Base-by-base conservation (phyloP, 2,797 vertebrate species). In the Florisuga fusca region DNA sequence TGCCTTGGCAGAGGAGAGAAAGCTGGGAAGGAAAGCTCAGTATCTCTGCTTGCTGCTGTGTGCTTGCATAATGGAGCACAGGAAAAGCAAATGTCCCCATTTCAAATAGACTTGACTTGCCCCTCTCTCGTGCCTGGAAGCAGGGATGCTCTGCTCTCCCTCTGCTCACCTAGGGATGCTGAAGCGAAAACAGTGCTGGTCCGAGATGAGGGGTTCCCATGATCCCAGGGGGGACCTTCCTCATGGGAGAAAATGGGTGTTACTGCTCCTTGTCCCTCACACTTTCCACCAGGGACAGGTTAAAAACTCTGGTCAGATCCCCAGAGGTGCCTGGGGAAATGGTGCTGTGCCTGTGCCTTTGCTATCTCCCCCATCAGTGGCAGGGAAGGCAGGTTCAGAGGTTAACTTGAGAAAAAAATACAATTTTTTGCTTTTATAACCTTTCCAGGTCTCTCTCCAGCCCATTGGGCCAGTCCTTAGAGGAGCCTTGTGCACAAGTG, bases 141-240 rank as follows among this genome's bases (percentile, higher is more conserved):
- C 0, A 1, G 18, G 33, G 8, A 34, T 89, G 22, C 53, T 77
- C 57, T 91, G 53, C 22, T 27, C 7, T 62, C 23, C 18, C 11
- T 26, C 16, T 62, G 29, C 51, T 82, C 50, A 68, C 4, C 4
- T 38, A 57, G 51, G 18, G 15, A 34, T 22, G 22, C 43, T 46
- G 53, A 90, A 55, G 53, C n/a, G 10, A 2, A 5, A 78, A 2
- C 1, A 3, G 15, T 31, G 10, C 20, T 50, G 58, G 34, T 81
- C 17, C 36, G 43, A 3, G 1, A 27, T 29, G 62, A 7, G 9
- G 23, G 4, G 10, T 8, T 64, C 15, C 62, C 0, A 0, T 2
- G 12, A 11, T 8, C 41, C 9, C 8, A n/a, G 6, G 4, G 7
- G 7, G 13, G 15, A n/a, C 8, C 15, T 64, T 58, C 9, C 19